phyloP scores from a whole-genome alignment of 2,113 vertebrate species.

The Ageneiosus marmoratus region DNA sequence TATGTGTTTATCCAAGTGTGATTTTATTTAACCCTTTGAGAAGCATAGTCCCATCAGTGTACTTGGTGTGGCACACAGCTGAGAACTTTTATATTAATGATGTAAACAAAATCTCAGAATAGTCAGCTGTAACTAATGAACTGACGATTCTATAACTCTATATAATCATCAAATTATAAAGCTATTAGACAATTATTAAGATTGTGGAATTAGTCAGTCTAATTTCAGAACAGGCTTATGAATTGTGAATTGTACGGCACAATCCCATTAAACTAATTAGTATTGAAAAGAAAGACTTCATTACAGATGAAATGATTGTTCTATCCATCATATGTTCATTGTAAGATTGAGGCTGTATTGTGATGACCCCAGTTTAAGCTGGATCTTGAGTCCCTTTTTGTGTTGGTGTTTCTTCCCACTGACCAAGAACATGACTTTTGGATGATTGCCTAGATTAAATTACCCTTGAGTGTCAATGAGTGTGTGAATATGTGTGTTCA shows the following conservation, averaged over 20 bases:
- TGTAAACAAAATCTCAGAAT: background rate
- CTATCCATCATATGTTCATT: background rate
- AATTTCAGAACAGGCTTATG: background rate
- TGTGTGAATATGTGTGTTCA: too few species aligned
- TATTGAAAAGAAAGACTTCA: background rate
- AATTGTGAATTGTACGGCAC: background rate
- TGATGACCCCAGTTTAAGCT: background rate
- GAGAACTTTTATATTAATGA: background rate
- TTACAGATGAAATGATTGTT: too few species aligned
- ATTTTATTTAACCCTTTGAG: conserved; percentile 29
- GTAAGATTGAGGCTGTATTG: background rate
- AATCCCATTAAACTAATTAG: background rate
- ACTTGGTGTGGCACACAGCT: background rate
- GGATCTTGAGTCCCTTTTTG: background rate
- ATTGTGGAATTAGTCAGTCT: background rate
- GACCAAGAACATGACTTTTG: background rate
- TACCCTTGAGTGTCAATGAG: too few species aligned
- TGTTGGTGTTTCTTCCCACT: background rate
- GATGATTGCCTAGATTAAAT: too few species aligned
- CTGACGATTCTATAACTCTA: background rate
- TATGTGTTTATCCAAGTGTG: conserved; percentile 27
- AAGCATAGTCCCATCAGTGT: background rate
- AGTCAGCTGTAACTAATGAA: background rate
- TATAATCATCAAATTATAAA: background rate
- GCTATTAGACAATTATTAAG: background rate